Base-by-base conservation (phyloP, 2,888 invertebrate species). In the Petrolisthes cinctipes region DNA sequence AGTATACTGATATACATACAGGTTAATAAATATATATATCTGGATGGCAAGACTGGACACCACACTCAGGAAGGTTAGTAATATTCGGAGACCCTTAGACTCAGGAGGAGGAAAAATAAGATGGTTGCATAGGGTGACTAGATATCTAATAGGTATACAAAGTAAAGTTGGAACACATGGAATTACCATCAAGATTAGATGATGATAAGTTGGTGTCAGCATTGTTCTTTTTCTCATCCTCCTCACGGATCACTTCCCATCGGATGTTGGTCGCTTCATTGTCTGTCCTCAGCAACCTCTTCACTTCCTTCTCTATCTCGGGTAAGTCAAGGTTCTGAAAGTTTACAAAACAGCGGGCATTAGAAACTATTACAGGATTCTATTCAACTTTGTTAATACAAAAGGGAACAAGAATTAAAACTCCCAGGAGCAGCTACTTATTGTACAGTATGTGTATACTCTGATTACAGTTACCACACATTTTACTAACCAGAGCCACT, bases 251-350 rank as follows among this genome's bases (percentile, higher is more conserved):
- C 0, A 98, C 95, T 92, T 98, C 97, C 95, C 96, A 98, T 89
- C 95, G 96, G 0, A 97, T 96, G 92, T 95, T 95, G 0, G 96
- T 96, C 1, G 99, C 98, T 92, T 99, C 98, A 92, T 97, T 97
- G 92, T 99, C 99, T 66, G 96, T 96, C 91, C 98, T 94, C 9
- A 99, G 94, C 86, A 99, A 93, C 71, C 98, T 94, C 92, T 98
- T 98, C 0, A 99, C 97, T 94, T 99, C 99, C 92, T 98, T 98
- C 92, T 99, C 99, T 91, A 99, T 98, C 94, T 99, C 99, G 0
- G 99, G 98, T 53, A 98, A 97, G 93, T 99, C 99, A 0, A 97
- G 97, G 93, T 97, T 97, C 93, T 94, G 75, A n/a, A 73, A 79
- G 37, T 37, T 37, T 37, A 37, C 37, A 37, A 37, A 37, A 37